Base-by-base conservation (phyloP, 2,888 invertebrate genomes). In the Allacma fusca region DNA sequence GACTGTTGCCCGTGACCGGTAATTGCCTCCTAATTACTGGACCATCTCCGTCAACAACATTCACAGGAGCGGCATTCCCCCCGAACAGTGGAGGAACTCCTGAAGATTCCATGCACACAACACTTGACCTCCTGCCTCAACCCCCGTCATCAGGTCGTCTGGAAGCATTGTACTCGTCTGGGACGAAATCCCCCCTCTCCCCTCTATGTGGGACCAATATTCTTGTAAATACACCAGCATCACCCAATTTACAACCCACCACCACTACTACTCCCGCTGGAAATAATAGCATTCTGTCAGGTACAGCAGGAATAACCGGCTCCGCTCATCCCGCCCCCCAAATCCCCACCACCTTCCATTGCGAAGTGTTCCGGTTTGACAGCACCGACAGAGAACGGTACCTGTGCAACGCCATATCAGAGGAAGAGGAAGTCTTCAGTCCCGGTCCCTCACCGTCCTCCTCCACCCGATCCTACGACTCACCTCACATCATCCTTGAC, bases 351-450 rank as follows among this genome's bases (percentile, higher is more conserved):
- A 64, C 80, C 16, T 80, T 80, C 28, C 86, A 85, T 62, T 86
- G 86, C 21, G 89, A 90, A 80, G 89, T 89, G 70, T 88, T 90
- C 81, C 88, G 88, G 70, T 90, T 89, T 84, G 90, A 89, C 82
- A 86, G 86, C 24, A 84, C 84, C 23, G 87, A 87, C 80, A 82
- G 86, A 19, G 87, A 86, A 71, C 81, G 86, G n/a, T 85, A 86
- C 79, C 81, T 84, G 73, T 85, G 85, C 78, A 85, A 81, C 85
- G 85, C 85, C 75, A 85, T 85, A 69, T 85, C 87, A 34, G 87
- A 87, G 72, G 89, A 89, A 81, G 72, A 72, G 62, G 90, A 90
- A 81, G 90, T 90, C 19, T 90, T 90, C 85, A 89, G 89, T 85
- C 90, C 89, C 1, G 88, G 82, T 34, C 83, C 84, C 69, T 84